A percentile compares a stretch with the other conserved stretches of the same genome.
phyloP scores from a whole-genome alignment of 1,140 invertebrate genomes.

The Drosophila eugracilis region DNA sequence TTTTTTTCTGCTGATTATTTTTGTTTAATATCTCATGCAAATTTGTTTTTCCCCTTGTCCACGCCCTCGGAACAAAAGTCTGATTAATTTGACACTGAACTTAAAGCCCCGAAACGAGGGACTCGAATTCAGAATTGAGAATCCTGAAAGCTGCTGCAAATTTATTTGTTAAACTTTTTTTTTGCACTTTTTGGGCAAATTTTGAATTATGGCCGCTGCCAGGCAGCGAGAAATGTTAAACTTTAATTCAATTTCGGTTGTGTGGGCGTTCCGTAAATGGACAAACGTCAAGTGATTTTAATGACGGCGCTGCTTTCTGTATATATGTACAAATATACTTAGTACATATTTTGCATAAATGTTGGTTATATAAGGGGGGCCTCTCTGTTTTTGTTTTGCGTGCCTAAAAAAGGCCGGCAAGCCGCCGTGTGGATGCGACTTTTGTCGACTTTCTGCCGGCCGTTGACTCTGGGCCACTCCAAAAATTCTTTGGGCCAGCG shows the following conservation, averaged over 20 bases:
- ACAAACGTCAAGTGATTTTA: slow-evolving; percentile 75
- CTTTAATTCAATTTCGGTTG: slow-evolving; percentile 71
- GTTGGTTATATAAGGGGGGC: slow-evolving; percentile 41
- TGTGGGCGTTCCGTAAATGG: slow-evolving; percentile 79
- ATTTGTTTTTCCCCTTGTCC: slow-evolving; percentile 60
- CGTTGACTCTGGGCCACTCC: slow-evolving; percentile 70
- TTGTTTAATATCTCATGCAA: slow-evolving; percentile 51
- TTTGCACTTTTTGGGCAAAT: slow-evolving; percentile 67
- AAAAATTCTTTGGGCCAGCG: slow-evolving; percentile 49
- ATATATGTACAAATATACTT: slow-evolving; percentile 15
- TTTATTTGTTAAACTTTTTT: slow-evolving; percentile 51
- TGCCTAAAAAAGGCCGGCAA: slow-evolving; percentile 77
- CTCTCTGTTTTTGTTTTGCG: slow-evolving; percentile 67
- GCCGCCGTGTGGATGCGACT: slow-evolving; percentile 31
- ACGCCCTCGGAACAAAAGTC: slow-evolving; percentile 66
- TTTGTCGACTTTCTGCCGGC: slow-evolving; percentile 39
- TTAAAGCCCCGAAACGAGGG: slow-evolving; percentile 39
- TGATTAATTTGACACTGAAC: slow-evolving; percentile 82
- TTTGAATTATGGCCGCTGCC: slow-evolving; percentile 68
- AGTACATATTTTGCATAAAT: slow-evolving; percentile 24
- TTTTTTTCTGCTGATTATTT: slow-evolving; percentile 15
- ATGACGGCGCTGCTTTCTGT: slow-evolving; percentile 47
- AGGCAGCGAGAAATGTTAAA: slow-evolving; percentile 26
- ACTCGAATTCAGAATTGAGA: slow-evolving; percentile 22
- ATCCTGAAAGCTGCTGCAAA: slow-evolving; percentile 45